Conservation (phyloP, 2,113 vertebrate genomes). For the Phoxinus phoxinus region DNA sequence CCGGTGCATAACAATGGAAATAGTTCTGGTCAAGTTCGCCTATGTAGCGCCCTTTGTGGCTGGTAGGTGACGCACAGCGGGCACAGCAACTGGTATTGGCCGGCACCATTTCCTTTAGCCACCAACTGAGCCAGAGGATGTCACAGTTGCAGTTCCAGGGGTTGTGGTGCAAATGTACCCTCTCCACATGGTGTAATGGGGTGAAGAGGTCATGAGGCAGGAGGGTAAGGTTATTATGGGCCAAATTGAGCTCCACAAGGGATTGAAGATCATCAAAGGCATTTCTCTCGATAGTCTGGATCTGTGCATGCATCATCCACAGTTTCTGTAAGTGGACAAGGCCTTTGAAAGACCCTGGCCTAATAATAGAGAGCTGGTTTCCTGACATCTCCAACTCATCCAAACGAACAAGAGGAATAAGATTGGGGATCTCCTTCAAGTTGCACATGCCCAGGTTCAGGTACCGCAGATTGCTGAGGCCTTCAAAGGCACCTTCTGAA, state of each 20-base stretch:
- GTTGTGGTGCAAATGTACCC: slow-evolving; percentile 98
- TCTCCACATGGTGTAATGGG: slow-evolving; percentile 92
- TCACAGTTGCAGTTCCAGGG: slow-evolving; percentile 99
- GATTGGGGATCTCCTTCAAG: slow-evolving; percentile 98
- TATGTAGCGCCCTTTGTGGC: slow-evolving; percentile 94
- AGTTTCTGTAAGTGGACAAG: slow-evolving; percentile 97
- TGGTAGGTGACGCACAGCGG: slow-evolving; percentile 90
- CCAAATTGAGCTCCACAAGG: slow-evolving; percentile 96
- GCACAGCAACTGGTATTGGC: slow-evolving; percentile 98
- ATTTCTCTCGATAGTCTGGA: slow-evolving; percentile 97
- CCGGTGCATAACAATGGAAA: slow-evolving; percentile 97
- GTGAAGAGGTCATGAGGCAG: slow-evolving; percentile 99
- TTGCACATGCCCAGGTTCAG: slow-evolving; percentile 99
- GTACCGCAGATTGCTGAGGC: slow-evolving; percentile 97
- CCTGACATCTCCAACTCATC: slow-evolving; percentile 99
- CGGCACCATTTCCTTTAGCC: slow-evolving; percentile 98
- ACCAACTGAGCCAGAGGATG: slow-evolving; percentile 98
- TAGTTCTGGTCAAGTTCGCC: slow-evolving; percentile 98
- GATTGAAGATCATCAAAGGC: slow-evolving; percentile 98
- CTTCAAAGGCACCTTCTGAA: slow-evolving; percentile 99
- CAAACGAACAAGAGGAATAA: slow-evolving; percentile 92
- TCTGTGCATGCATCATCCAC: slow-evolving; percentile 99
- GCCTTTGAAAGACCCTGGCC: slow-evolving; percentile 97
- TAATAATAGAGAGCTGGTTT: slow-evolving; percentile 91
- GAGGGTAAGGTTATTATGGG: slow-evolving; percentile 96